A percentile compares a stretch with the other conserved stretches of the same genome.
Conservation (phyloP, 2,113 vertebrate genomes). For the Eira barbara region DNA sequence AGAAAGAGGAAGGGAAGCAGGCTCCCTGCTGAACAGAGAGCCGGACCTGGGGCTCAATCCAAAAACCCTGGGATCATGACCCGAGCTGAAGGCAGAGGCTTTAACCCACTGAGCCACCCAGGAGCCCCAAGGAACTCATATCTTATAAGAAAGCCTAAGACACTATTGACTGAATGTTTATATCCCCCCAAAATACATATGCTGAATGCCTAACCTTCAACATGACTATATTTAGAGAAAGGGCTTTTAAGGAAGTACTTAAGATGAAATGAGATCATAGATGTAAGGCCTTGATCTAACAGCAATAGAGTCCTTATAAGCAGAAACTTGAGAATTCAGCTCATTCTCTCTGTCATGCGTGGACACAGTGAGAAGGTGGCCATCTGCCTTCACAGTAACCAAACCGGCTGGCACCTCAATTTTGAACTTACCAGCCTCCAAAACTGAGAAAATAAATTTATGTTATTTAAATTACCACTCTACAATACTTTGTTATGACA, state of each 20-base stretch:
- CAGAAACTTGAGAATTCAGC: not conserved
- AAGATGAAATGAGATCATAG: not conserved
- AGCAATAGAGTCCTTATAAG: not conserved
- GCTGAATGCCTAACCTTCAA: not conserved
- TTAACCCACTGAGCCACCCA: too few species aligned
- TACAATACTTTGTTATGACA: not conserved
- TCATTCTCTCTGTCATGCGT: not conserved
- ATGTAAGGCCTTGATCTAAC: not conserved
- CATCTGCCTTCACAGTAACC: not conserved
- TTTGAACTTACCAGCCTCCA: not conserved
- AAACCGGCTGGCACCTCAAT: not conserved
- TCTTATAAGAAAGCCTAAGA: not conserved
- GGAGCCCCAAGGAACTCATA: not conserved
- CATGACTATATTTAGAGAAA: not conserved
- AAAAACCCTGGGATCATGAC: too few species aligned
- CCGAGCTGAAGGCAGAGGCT: too few species aligned
- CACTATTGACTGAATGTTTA: not conserved
- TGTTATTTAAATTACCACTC: not conserved
- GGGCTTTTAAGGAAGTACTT: not conserved
- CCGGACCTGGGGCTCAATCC: too few species aligned
- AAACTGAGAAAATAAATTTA: not conserved
- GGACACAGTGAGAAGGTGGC: not conserved
- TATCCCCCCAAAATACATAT: not conserved
- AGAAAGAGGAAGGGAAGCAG: too few species aligned
- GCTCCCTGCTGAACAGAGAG: too few species aligned